Base-by-base conservation (phyloP, 2,113 vertebrate genomes). In the Phalacrocorax aristotelis region DNA sequence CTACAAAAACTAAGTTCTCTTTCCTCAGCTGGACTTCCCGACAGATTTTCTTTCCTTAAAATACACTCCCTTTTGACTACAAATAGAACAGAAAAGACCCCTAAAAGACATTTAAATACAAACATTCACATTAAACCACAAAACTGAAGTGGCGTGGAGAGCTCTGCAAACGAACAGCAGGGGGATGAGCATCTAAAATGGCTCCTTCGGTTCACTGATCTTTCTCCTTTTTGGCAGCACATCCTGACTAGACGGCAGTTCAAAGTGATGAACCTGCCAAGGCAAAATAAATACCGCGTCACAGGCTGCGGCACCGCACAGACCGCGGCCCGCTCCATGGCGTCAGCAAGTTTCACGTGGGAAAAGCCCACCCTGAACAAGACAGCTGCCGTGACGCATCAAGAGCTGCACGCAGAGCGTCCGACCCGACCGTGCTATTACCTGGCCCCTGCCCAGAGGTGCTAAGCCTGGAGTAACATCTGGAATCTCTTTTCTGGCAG, bases 201-300 rank as follows among this genome's bases (percentile, higher is more conserved):
- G 89, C 13, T 99, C 98, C 94, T 98, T 98, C 26, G 99, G 99
- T 69, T 99, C 99, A 48, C 99, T 99, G 90, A 99, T 98, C 94
- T 98, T 99, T 84, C 98, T 98, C 94, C 97, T 98, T 76, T 99
- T 99, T 4, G 97, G 89, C 11, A 80, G 71, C 29, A 98, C 20
- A 2, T 99, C 99, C 98, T 99, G 99, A 93, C 98, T 99, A n/a
- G 94, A 97, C 7, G 96, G 98, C 94, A 98, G 96, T 27, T 98
- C 97, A 18, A 98, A 98, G 55, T 84, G 95, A 64, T 97, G 98
- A 70, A 98, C 93, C 99, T 98, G 96, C 84, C 29, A 72, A 91
- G 82, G 89, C 77, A 96, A 90, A 87, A 93, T 3, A 85, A 38
- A 49, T 0, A 15, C 0, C 0, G 54, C 2, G 1, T 84, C 20